A percentile compares a stretch with the other conserved stretches of the same genome.
phyloP scores from a whole-genome alignment of 2,888 invertebrate genomes.

The Tuberolachnus salignus region DNA sequence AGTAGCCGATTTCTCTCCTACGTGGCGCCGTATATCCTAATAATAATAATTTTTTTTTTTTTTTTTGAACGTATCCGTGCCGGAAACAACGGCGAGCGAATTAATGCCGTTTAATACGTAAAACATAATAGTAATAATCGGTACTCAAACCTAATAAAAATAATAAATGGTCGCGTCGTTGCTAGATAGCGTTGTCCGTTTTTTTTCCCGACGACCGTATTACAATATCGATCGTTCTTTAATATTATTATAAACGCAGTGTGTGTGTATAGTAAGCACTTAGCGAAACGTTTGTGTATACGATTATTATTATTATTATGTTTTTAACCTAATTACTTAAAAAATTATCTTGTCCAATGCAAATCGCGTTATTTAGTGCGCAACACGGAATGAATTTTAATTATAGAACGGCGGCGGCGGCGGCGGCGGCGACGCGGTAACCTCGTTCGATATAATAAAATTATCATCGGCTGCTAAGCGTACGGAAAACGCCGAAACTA shows the following conservation, averaged over 20 bases:
- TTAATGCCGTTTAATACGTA: too few species aligned
- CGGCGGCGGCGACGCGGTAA: background rate
- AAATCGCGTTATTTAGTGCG: conserved; percentile 16
- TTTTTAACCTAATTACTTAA: conserved; percentile 44
- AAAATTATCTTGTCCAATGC: conserved; percentile 42
- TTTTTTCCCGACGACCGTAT: background rate
- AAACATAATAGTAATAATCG: background rate
- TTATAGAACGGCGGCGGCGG: conserved; percentile 13
- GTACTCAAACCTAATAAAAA: too few species aligned
- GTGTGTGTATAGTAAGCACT: conserved; percentile 31
- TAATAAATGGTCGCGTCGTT: background rate
- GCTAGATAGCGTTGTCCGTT: conserved; percentile 33
- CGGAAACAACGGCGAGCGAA: too few species aligned
- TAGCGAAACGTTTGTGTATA: conserved; percentile 3
- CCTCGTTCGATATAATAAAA: conserved; percentile 15
- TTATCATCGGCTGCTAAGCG: too few species aligned
- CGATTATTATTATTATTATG: too few species aligned
- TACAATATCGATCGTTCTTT: conserved; percentile 29
- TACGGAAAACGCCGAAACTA: background rate
- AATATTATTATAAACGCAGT: background rate
- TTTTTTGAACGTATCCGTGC: too few species aligned
- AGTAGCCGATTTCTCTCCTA: too few species aligned
- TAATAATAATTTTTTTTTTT: too few species aligned
- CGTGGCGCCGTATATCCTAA: too few species aligned
- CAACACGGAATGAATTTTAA: conserved; percentile 37